Evolutionary conservation across 2,113 vertebrate species (phyloP).

Genomic region (Cololabis saira): DNA sequence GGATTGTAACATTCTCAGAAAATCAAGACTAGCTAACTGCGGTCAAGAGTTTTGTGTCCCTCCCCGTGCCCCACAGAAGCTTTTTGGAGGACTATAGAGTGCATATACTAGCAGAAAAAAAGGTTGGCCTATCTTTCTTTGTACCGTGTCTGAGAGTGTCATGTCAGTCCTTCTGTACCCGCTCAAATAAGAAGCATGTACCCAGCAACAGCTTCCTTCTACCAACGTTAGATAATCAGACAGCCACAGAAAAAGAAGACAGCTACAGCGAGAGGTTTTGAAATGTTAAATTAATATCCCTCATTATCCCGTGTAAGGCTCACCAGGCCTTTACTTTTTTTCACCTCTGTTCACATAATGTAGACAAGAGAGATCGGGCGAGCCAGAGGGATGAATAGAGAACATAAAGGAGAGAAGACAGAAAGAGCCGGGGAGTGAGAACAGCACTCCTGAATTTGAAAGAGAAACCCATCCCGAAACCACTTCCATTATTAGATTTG

Average conservation of each 20-base stretch:
- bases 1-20: constrained; percentile 64
- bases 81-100: constrained; percentile 30
- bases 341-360: constrained; percentile 51
- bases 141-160: constrained; percentile 34
- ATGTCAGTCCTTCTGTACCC: constrained; percentile 45
- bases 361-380: constrained; percentile 29
- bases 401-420: constrained; percentile 24
- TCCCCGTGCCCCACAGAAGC: constrained; percentile 50
- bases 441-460: constrained; percentile 51
- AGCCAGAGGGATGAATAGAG: constrained; percentile 23
- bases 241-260: constrained; percentile 30
- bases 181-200: constrained; percentile 36
- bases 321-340: constrained; percentile 47
- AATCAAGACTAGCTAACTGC: constrained; percentile 45
- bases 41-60: constrained; percentile 67
- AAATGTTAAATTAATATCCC: constrained; percentile 72
- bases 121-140: constrained; percentile 35
- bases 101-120: constrained; percentile 47
- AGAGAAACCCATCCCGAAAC: constrained; percentile 57
- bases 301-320: constrained; percentile 63
- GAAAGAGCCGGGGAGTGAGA: constrained; percentile 35
- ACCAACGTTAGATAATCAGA: constrained; percentile 55
- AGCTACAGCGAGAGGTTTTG: constrained; percentile 43
- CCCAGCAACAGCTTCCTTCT: constrained; percentile 34
- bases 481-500: constrained; percentile 65